Evolutionary conservation across 2,113 vertebrate species (phyloP).

Genomic region (Lasiurus borealis): DNA sequence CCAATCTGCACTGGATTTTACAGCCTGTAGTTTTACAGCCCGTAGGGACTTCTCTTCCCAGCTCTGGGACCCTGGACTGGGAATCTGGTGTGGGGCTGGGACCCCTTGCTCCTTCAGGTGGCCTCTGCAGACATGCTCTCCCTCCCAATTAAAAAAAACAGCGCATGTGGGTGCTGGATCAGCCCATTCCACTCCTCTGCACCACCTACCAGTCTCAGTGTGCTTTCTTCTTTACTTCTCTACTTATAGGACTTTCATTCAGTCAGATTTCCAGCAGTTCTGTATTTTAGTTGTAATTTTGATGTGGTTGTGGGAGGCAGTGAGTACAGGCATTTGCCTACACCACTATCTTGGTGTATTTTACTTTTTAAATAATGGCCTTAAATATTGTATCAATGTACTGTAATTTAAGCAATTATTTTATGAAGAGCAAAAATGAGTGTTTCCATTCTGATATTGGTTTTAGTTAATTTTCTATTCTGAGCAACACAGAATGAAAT

Average conservation of each 20-base stretch:
- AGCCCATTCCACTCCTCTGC: not conserved
- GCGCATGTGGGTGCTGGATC: not conserved
- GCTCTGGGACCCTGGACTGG: not conserved
- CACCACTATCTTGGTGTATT: not conserved
- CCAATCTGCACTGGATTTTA: not conserved
- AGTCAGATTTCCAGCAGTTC: not conserved
- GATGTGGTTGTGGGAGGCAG: too few relatives aligned
- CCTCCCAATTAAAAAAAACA: not conserved
- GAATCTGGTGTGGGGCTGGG: not conserved
- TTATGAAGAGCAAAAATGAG: not conserved
- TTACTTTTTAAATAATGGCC: not conserved
- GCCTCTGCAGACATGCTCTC: not conserved
- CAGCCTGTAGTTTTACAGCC: not conserved
- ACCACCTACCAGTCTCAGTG: not conserved
- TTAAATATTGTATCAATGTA: not conserved
- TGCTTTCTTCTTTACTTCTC: not conserved
- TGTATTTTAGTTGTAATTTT: too few relatives aligned
- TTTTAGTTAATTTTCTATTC: slow-evolving; percentile 14
- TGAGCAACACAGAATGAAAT: not conserved
- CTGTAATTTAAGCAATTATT: not conserved
- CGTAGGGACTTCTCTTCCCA: not conserved
- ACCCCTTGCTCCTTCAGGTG: not conserved
- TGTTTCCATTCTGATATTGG: not conserved
- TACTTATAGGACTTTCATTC: not conserved
- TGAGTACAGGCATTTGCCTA: too few relatives aligned